phyloP scores from a whole-genome alignment of 2,797 vertebrate genomes.

The Hemitrygon akajei region DNA sequence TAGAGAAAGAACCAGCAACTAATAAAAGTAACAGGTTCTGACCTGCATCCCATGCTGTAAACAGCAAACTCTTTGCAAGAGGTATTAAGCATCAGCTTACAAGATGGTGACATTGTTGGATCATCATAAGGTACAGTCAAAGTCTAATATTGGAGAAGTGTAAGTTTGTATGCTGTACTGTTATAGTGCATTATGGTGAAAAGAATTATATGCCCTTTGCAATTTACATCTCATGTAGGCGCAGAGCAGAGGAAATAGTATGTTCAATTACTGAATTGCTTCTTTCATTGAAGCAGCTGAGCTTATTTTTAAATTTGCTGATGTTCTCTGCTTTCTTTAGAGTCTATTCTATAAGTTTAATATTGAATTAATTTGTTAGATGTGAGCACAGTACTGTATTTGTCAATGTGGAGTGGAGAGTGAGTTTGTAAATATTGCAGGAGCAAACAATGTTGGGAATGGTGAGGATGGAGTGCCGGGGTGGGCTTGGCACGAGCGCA shows the following conservation, averaged over 20 bases:
- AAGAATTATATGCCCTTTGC: neutral
- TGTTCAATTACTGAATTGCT: neutral
- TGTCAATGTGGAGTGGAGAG: too few species aligned
- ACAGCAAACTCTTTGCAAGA: neutral
- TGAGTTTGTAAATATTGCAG: too few species aligned
- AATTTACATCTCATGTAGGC: neutral
- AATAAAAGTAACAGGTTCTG: neutral
- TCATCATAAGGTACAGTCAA: too few species aligned
- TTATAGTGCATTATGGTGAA: neutral
- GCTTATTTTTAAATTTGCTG: constrained; percentile 4
- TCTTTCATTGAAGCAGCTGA: neutral
- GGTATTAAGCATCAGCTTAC: neutral
- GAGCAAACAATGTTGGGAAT: too few species aligned
- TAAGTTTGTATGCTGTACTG: neutral
- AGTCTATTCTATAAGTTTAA: neutral
- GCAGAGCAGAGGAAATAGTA: neutral
- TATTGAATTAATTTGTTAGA: neutral
- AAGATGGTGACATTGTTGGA: too few species aligned
- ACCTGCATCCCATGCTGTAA: neutral
- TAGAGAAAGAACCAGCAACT: neutral
- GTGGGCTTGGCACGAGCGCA: too few species aligned
- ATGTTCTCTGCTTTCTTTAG: neutral
- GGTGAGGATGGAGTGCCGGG: too few species aligned
- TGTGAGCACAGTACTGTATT: too few species aligned
- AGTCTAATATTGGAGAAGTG: neutral